Base-by-base conservation (phyloP, 2,113 vertebrate species). In the Hippoglossus stenolepis region DNA sequence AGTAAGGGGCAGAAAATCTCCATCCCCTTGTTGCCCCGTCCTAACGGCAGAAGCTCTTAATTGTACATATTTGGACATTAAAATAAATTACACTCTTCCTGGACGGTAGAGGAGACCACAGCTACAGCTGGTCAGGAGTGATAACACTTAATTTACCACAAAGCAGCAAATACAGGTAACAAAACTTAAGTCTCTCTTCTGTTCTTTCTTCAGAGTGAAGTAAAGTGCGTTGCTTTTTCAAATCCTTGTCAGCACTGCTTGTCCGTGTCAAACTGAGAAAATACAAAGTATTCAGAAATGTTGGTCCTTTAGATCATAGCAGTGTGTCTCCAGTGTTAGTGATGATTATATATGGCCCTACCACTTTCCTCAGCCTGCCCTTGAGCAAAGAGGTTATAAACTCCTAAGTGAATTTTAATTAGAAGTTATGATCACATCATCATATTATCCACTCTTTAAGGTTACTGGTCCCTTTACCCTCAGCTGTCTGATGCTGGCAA, bases 111-210 rank as follows among this genome's bases (percentile, higher is more conserved):
- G 63, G 53, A n/a, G n/a, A 69, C 26, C 20, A 20, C 23, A 71
- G 73, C 60, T 51, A 63, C 80, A 59, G 72, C 87, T 90, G 83
- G 67, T 68, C 63, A 40, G 66, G 47, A 79, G 69, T 56, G 83
- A 92, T 92, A 79, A 81, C 62, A 69, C 64, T 73, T 82, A 3
- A 80, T 71, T 86, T 77, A 68, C 23, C 24, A 71, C 17, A 4
- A 67, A 18, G 63, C 28, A 70, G 47, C 58, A 21, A 58, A 77
- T 45, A 20, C 40, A 65, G 65, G 80, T 57, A 12, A 7, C 6
- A 0, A 11, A 68, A 40, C 31, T 24, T 1, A 23, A 64, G 73
- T 70, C 40, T 17, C 26, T 74, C 11, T 26, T 21, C 64, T 62
- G 49, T 21, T 18, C 28, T n/a, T 61, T 60, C 51, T 53, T 28